A percentile compares a stretch with the other conserved stretches of the same genome.
Evolutionary conservation across 2,888 invertebrate genomes (phyloP).

Genomic region (Lordiphosa fenestrarum): DNA sequence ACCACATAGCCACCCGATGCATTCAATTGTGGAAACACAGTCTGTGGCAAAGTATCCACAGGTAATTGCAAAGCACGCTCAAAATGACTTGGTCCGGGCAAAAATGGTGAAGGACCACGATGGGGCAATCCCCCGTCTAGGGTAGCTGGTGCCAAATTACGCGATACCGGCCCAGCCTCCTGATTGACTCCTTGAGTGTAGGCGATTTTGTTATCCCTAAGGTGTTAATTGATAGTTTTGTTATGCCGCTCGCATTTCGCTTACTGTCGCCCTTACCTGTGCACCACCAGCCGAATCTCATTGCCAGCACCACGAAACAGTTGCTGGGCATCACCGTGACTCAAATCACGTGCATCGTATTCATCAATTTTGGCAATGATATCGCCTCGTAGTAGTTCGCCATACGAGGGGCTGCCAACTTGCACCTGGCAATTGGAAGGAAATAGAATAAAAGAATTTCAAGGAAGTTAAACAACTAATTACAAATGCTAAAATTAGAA

Average conservation of each 20-base stretch:
- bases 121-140: conserved; percentile 78
- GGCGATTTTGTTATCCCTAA: conserved; percentile 80
- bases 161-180: conserved; percentile 70
- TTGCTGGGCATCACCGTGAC: conserved; percentile 95
- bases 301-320: conserved; percentile 91
- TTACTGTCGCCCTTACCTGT: conserved; percentile 83
- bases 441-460: conserved; percentile 1
- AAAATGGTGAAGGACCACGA: conserved; percentile 82
- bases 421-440: conserved; percentile 85
- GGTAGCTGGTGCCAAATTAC: conserved; percentile 76
- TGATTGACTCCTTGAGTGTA: conserved; percentile 81
- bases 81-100: conserved; percentile 81
- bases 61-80: conserved; percentile 78
- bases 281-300: conserved; percentile 89
- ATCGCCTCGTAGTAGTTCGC: conserved; percentile 92
- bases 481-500: too few relatives aligned
- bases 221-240: neutral
- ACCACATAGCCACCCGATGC: conserved; percentile 79
- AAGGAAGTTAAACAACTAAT: neutral
- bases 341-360: conserved; percentile 91
- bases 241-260: neutral
- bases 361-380: conserved; percentile 94
- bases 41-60: conserved; percentile 81
- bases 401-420: conserved; percentile 91
- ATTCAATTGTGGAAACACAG: conserved; percentile 81